A percentile compares a stretch with the other conserved stretches of the same genome.
These are phyloP conservation scores for Sciurus niger DNA, from an alignment of 2,113 vertebrate genomes.

Conservation along the genomic window DNA sequence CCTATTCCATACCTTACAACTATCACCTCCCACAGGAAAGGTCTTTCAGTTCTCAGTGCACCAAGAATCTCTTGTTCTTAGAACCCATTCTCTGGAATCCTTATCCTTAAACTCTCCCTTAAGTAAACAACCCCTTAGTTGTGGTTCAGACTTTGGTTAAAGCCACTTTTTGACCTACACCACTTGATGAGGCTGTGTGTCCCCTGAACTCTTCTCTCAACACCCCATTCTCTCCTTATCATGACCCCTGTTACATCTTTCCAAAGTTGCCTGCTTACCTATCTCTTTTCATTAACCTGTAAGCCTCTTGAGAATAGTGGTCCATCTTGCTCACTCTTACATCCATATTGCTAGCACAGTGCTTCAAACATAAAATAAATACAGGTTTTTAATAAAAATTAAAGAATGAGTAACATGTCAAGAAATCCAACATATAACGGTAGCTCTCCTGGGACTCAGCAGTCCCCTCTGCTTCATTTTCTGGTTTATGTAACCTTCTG, in stretches of 20 bases:
- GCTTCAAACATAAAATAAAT: background rate
- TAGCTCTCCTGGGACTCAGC: background rate
- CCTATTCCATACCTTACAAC: background rate
- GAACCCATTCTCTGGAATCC: background rate
- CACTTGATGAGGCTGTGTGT: background rate
- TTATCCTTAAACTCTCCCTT: background rate
- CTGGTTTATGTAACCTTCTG: background rate
- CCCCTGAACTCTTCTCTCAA: background rate
- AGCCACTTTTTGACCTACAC: background rate
- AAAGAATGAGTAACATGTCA: background rate
- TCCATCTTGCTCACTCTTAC: background rate
- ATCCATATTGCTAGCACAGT: background rate
- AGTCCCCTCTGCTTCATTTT: background rate
- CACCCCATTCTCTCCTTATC: background rate
- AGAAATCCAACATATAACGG: background rate
- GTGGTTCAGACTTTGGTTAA: background rate
- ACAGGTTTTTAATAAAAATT: background rate
- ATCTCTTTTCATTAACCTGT: background rate
- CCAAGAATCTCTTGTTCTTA: conserved; percentile 4
- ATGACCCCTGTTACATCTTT: background rate
- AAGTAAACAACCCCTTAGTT: background rate
- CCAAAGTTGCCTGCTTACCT: background rate
- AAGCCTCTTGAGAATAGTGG: conserved; percentile 1
- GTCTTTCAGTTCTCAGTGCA: background rate
- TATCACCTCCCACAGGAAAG: background rate